These are phyloP conservation scores for Procapra przewalskii DNA, from an alignment of 2,113 vertebrate species.

Conservation along the genomic window DNA sequence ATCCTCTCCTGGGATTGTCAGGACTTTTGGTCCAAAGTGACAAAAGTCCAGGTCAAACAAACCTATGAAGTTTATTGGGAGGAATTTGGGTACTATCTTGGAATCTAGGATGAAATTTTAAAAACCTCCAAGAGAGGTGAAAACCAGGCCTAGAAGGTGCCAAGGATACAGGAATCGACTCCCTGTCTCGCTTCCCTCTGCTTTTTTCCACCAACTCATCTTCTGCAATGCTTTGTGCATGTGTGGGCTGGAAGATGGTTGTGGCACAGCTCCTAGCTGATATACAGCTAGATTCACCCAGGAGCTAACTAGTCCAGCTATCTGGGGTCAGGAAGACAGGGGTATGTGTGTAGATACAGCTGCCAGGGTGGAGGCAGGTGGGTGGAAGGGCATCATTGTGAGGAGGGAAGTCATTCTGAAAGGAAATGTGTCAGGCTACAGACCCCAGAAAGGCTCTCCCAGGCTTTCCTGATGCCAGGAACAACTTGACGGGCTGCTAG, in stretches of 20 bases:
- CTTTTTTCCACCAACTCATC: not conserved
- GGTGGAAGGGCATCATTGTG: not conserved
- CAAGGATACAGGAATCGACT: not conserved
- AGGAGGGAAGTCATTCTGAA: not conserved
- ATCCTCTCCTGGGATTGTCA: not conserved
- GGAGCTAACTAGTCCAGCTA: not conserved
- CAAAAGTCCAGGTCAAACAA: not conserved
- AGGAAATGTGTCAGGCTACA: not conserved
- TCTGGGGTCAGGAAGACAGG: no score
- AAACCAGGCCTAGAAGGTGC: not conserved
- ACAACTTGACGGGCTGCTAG: not conserved
- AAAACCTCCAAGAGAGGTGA: not conserved
- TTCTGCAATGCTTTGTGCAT: not conserved
- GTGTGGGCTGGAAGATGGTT: not conserved
- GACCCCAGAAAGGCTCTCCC: not conserved
- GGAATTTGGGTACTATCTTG: not conserved
- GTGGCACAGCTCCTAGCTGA: not conserved
- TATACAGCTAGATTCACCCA: not conserved
- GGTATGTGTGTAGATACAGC: not conserved
- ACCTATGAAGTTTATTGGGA: not conserved
- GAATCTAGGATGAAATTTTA: not conserved
- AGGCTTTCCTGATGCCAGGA: not conserved
- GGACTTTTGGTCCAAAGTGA: not conserved
- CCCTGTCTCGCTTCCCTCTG: not conserved
- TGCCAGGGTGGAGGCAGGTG: not conserved